Evolutionary conservation across 2,113 vertebrate species (phyloP).

Genomic region (Grammomys surdaster): DNA sequence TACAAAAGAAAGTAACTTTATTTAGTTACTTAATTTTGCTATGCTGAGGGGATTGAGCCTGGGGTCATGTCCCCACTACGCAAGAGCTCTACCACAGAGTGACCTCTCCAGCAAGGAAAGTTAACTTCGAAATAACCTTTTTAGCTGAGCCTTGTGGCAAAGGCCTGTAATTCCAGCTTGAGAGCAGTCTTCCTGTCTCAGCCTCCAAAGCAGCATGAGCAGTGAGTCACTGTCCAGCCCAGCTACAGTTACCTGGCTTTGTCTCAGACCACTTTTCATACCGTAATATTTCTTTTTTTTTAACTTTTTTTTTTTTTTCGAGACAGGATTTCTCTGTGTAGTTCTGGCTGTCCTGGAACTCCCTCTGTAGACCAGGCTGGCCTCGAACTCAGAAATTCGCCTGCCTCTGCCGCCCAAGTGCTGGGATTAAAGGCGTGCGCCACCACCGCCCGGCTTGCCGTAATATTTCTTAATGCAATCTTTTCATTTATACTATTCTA

Average conservation of each 20-base stretch:
- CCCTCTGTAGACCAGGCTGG: too few species aligned
- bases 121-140: not conserved
- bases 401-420: too few species aligned
- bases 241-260: too few species aligned
- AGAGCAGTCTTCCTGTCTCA: not conserved
- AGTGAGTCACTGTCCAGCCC: not conserved
- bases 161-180: not conserved
- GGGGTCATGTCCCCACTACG: not conserved
- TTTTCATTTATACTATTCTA: not conserved
- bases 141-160: not conserved
- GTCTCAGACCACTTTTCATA: too few species aligned
- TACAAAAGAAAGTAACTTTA: not conserved
- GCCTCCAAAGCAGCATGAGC: not conserved
- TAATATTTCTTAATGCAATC: not conserved
- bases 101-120: not conserved
- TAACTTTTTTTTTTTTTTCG: too few species aligned
- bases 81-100: not conserved
- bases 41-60: not conserved
- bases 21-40: not conserved
- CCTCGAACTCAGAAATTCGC: too few species aligned
- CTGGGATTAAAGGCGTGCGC: too few species aligned
- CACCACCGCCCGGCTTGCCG: too few species aligned
- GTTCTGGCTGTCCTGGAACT: too few species aligned
- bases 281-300: too few species aligned
- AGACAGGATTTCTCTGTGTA: too few species aligned